phyloP scores from a whole-genome alignment of 2,888 invertebrate genomes.

The Cerastis rubricosa region DNA sequence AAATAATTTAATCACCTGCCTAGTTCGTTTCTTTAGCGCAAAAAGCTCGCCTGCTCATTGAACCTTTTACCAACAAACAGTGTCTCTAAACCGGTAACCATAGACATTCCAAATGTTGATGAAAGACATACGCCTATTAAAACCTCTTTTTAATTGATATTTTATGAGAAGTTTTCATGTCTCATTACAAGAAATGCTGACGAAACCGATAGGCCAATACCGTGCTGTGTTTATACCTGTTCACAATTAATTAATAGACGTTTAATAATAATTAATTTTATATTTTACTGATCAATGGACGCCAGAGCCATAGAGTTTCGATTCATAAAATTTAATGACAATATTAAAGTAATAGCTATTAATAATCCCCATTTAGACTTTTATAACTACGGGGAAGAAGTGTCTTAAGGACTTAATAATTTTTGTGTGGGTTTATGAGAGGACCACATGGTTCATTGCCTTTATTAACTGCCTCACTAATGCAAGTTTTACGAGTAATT shows the following conservation, averaged over 20 bases:
- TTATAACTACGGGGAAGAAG: conserved; percentile 77
- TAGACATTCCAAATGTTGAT: conserved; percentile 15
- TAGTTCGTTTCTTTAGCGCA: neutral
- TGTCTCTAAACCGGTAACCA: neutral
- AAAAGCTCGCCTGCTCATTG: neutral
- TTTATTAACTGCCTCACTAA: conserved; percentile 86
- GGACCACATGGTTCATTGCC: conserved; percentile 84
- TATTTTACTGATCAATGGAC: conserved; percentile 54
- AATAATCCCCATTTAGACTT: conserved; percentile 83
- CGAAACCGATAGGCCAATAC: conserved; percentile 20
- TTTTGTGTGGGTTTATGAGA: conserved; percentile 82
- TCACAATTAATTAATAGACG: conserved; percentile 58
- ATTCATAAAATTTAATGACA: conserved; percentile 71
- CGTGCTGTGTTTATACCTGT: conserved; percentile 53
- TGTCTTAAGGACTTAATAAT: conserved; percentile 74
- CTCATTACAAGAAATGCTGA: conserved; percentile 28
- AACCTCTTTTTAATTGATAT: conserved; percentile 28
- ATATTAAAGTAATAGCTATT: conserved; percentile 80
- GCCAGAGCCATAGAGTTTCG: conserved; percentile 51
- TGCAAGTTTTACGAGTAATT: conserved; percentile 89
- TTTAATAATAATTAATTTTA: conserved; percentile 58
- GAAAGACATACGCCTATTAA: conserved; percentile 25
- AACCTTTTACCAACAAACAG: neutral
- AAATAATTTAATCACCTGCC: neutral
- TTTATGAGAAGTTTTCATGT: conserved; percentile 28